Evolutionary conservation across 2,113 vertebrate species (phyloP), one percentile per base, ranked within the genome.

Genomic region (Anoura caudifer): DNA sequence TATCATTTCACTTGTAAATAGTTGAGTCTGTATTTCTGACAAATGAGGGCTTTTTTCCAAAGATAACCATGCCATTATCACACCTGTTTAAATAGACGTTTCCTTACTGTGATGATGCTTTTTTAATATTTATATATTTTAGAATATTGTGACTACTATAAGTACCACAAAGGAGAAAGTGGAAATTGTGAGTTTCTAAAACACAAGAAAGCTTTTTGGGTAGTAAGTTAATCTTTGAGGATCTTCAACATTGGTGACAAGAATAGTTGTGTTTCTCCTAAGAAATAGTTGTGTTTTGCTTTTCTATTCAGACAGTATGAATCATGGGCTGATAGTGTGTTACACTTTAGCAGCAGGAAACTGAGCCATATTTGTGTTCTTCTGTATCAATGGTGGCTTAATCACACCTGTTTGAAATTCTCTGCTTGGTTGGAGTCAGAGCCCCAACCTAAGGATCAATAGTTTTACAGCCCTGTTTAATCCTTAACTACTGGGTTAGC

Each of bases 101-200:
- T 85, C n/a, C 67, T 54, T 81, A 52, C 28, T 38, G 45, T 65
- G 63, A 36, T 93, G 50, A 86, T 77, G 26, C 54, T 67, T 87
- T 91, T 92, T 83, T 83, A 84, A 87, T 92, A 47, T 87, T 96
- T 96, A 36, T 17, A 17, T 92, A 89, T 76, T 91, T 91, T 95
- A 99, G 99, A 98, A 97, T 73, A 0, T 95, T 26, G n/a, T 99
- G 94, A 24, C 87, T 91, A 99, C 98, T 2, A 98, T 2, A 98
- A 99, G 84, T 99, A 97, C 73, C 98, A 99, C 33, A 99, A 99
- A 87, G 99, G 99, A 33, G 98, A 99, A n/a, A 99, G 99, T 77
- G 99, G 99, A 97, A 99, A 99, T 95, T 99, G 99, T 38, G 99
- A 99, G 5, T 98, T 99, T 3, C 63, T 99, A 87, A 99, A 99